Evolutionary conservation across 2,797 vertebrate genomes (phyloP), one percentile per base, ranked within the genome.

Genomic region (Acipenser ruthenus): DNA sequence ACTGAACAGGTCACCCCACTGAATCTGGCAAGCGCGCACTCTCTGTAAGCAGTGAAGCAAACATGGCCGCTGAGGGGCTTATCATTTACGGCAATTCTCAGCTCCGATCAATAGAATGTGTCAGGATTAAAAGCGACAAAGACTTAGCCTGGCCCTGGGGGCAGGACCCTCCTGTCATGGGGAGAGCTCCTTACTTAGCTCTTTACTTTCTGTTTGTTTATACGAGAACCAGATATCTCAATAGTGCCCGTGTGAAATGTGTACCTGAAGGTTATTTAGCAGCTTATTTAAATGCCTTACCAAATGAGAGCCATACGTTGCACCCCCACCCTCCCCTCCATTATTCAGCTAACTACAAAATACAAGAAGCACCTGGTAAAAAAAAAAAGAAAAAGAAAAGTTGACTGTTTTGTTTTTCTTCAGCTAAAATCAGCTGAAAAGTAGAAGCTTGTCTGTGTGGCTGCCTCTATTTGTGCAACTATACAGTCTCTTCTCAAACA

Each of bases 201-300:
- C 76, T 58, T 13, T 37, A 7, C 66, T 75, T 77, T 50, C 81
- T 88, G 79, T 90, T 92, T 91, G 87, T 91, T 91, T 87, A 88
- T 87, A 83, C 85, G 84, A 8, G 64, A 70, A 1, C 50, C 66
- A 49, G 49, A 1, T 65, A 56, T 10, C 2, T n/a, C 10, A n/a
- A 6, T 10, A 56, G 53, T 10, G 53, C 23, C 23, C 37, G 23
- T 37, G 23, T 18, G 15, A 18, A 18, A 18, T 18, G 15, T 18
- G 73, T 62, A 63, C 18, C 18, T 18, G 18, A 18, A 18, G 18
- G 1, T 18, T 18, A 18, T 18, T 18, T 2, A 18, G 18, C 18
- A 18, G 37, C 37, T 37, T 37, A 37, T 37, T 37, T 4, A 37
- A 5, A 37, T 37, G 18, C 37, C 37, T 37, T 37, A 37, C 37